phyloP scores from a whole-genome alignment of 2,797 vertebrate genomes.

The Gila robusta region DNA sequence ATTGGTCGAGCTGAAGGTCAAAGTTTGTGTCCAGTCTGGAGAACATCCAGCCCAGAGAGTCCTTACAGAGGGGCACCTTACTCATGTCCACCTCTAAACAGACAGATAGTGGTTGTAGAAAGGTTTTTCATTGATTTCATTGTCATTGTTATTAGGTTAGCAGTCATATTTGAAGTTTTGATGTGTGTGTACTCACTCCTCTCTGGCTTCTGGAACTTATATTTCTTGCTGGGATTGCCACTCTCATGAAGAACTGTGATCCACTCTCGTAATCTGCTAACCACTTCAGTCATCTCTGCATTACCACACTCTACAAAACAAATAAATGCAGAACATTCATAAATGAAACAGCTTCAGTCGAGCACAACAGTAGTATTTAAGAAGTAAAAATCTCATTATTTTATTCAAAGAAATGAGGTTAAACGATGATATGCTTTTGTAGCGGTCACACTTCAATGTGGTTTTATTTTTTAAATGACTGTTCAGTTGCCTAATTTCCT shows the following conservation, averaged over 20 bases:
- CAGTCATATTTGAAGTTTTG: background rate
- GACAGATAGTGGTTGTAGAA: background rate
- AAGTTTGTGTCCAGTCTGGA: constrained; percentile 95
- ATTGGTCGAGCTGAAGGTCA: constrained; percentile 91
- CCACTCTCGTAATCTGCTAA: constrained; percentile 91
- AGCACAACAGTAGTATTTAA: background rate
- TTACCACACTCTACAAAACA: constrained; percentile 85
- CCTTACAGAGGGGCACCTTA: constrained; percentile 90
- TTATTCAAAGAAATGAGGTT: background rate
- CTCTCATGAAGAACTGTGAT: constrained; percentile 94
- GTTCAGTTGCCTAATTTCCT: background rate
- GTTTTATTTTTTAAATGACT: background rate
- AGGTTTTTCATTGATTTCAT: background rate
- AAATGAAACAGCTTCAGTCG: background rate
- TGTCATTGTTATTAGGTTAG: background rate
- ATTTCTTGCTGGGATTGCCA: constrained; percentile 87
- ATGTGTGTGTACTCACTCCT: constrained; percentile 77
- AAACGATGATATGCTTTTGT: background rate
- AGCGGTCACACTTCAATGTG: background rate
- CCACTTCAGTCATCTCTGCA: constrained; percentile 90
- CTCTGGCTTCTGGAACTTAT: constrained; percentile 87
- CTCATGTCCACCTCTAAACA: constrained; percentile 87
- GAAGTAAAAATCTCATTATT: background rate
- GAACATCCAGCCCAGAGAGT: constrained; percentile 98
- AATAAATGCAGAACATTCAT: constrained; percentile 9